Evolutionary conservation across 2,888 invertebrate species (phyloP), one percentile per base, ranked within the genome.

Genomic region (Lithosia quadra): DNA sequence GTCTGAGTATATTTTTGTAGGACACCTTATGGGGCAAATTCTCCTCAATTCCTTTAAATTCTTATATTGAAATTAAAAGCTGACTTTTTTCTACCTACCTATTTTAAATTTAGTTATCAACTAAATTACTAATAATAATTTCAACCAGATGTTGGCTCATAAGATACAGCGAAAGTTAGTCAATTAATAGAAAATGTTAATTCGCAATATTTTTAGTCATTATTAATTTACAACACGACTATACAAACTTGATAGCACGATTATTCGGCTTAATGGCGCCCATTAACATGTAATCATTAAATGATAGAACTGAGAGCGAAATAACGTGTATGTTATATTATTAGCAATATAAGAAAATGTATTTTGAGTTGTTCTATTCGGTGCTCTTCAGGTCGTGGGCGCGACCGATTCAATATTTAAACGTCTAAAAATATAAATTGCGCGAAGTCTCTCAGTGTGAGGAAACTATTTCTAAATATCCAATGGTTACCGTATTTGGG

Each of bases 341-440:
- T 43, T 67, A 63, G 68, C 63, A 69, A 66, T 49, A 65, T 69
- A 79, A 79, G 76, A 72, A 77, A 71, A 58, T 74, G 68, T 85
- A 84, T 86, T 84, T 86, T 74, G 72, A 80, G 76, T 68, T 71
- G 72, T 74, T 81, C 73, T 79, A 77, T 73, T 75, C 77, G 73
- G 81, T 77, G 83, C 79, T 82, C 79, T 73, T 80, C 78, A 77
- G 83, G 67, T 77, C 80, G 87, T 84, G 86, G 90, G 89, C 86
- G 90, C 73, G 71, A 73, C 77, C 79, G 80, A 81, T 82, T 85
- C 84, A 87, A 83, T 84, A 86, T 85, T 85, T 88, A 86, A 88
- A 87, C 87, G 88, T 86, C 90, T 91, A 90, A 85, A 91, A 91
- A 91, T 91, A 91, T 69, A 75, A 71, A 84, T 87, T 87, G 86